Percentiles rank a stretch among this genome's conserved stretches.
phyloP scores from a whole-genome alignment of 1,140 invertebrate genomes.

The Potamilus streckersoni region DNA sequence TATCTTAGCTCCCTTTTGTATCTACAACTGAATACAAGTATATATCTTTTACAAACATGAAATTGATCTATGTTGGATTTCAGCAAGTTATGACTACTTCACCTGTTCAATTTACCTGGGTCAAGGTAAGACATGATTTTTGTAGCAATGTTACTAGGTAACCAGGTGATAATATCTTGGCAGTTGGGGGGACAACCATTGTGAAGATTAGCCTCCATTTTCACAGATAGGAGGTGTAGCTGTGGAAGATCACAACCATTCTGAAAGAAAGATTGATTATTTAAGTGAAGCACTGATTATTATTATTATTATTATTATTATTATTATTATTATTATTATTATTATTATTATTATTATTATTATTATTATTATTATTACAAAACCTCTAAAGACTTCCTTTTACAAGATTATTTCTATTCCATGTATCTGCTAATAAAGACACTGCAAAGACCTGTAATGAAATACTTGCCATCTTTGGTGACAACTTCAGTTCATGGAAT shows the following conservation, averaged over 20 bases:
- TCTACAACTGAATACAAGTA: too few species aligned
- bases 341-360: too few species aligned
- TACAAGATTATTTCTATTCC: background rate
- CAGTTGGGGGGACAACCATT: slow-evolving; percentile 70
- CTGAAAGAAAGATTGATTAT: slow-evolving; percentile 43
- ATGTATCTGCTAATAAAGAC: too few species aligned
- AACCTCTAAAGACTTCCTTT: background rate
- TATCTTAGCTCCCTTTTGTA: too few species aligned
- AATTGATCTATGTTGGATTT: too few species aligned
- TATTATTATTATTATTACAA: background rate
- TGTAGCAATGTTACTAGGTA: slow-evolving; percentile 67
- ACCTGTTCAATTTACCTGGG: slow-evolving; percentile 61
- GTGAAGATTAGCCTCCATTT: slow-evolving; percentile 67
- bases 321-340: background rate
- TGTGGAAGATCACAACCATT: slow-evolving; percentile 67
- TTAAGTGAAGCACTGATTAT: too few species aligned
- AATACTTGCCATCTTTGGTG: too few species aligned
- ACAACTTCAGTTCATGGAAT: too few species aligned
- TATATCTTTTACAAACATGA: too few species aligned
- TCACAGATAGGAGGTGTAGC: slow-evolving; percentile 68
- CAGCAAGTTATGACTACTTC: too few species aligned
- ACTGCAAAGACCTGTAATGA: too few species aligned
- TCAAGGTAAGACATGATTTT: slow-evolving; percentile 71
- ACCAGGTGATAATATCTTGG: slow-evolving; percentile 69
- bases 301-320: background rate